Percentiles rank a stretch among this genome's conserved stretches.
phyloP scores from a whole-genome alignment of 2,888 invertebrate species.

The Volucella inanis region DNA sequence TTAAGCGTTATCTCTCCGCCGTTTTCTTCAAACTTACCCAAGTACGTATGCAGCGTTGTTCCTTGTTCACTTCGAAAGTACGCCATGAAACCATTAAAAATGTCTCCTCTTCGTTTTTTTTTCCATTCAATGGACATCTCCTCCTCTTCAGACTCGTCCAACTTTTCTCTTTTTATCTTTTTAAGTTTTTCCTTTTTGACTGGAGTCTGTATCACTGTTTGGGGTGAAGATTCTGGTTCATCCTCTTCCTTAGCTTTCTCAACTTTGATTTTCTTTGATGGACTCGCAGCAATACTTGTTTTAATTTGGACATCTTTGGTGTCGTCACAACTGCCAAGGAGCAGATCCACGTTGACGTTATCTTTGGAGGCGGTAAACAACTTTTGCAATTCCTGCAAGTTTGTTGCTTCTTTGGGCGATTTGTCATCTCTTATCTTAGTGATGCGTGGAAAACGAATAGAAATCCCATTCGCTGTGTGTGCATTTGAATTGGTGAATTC shows the following conservation, averaged over 20 bases:
- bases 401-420: slow-evolving; percentile 92
- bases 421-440: slow-evolving; percentile 93
- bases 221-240: slow-evolving; percentile 32
- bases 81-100: slow-evolving; percentile 66
- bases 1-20: slow-evolving; percentile 78
- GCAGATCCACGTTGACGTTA: slow-evolving; percentile 81
- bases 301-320: slow-evolving; percentile 63
- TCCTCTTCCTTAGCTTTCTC: slow-evolving; percentile 42
- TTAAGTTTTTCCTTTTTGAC: slow-evolving; percentile 32
- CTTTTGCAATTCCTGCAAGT: slow-evolving; percentile 88
- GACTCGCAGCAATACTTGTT: slow-evolving; percentile 59
- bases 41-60: slow-evolving; percentile 16
- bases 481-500: slow-evolving; percentile 91
- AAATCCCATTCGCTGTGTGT: slow-evolving; percentile 96
- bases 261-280: slow-evolving; percentile 57
- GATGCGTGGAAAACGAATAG: slow-evolving; percentile 96
- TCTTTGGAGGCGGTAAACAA: slow-evolving; percentile 87
- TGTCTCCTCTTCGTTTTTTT: slow-evolving; percentile 30
- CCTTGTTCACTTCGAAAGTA: slow-evolving; percentile 55
- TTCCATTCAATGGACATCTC: slow-evolving; percentile 31
- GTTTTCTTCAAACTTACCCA: slow-evolving; percentile 56
- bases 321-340: slow-evolving; percentile 78
- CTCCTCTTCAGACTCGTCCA: slow-evolving; percentile 37
- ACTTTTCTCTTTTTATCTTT: slow-evolving; percentile 55
- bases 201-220: slow-evolving; percentile 13